A percentile compares a stretch with the other conserved stretches of the same genome.
These are phyloP conservation scores for Callorhinus ursinus DNA, from an alignment of 2,113 vertebrate species.

Conservation along the genomic window DNA sequence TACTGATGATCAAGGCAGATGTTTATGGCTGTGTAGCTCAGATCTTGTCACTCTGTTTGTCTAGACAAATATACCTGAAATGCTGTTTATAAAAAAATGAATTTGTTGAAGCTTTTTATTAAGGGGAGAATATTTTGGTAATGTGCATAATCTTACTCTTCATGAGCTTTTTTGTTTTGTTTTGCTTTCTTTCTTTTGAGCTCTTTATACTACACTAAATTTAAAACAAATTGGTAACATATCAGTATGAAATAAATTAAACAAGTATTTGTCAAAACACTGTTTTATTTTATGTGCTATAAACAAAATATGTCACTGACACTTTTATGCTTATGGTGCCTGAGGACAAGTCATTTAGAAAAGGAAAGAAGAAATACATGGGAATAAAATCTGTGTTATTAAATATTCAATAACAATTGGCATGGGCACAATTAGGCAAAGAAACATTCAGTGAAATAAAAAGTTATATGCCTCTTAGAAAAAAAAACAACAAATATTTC, in stretches of 20 bases:
- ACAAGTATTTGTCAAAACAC: conserved; percentile 48
- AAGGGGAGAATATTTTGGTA: background rate
- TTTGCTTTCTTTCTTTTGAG: background rate
- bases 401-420: conserved; percentile 51
- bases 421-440: conserved; percentile 10
- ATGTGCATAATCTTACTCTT: background rate
- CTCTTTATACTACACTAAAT: background rate
- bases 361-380: conserved; percentile 18
- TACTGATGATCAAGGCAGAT: background rate
- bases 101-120: background rate
- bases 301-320: conserved; percentile 29
- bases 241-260: conserved; percentile 28
- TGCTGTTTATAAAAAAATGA: background rate
- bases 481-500: background rate
- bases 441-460: background rate
- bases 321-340: conserved; percentile 6
- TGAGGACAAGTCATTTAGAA: conserved; percentile 19
- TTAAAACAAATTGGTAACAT: conserved; percentile 34
- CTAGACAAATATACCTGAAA: background rate
- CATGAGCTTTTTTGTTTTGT: background rate
- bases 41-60: background rate
- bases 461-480: background rate
- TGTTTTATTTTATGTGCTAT: conserved; percentile 5
- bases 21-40: background rate
- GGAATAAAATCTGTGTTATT: conserved; percentile 23